Conservation (phyloP, 2,888 invertebrate species). For the Phania funesta region DNA sequence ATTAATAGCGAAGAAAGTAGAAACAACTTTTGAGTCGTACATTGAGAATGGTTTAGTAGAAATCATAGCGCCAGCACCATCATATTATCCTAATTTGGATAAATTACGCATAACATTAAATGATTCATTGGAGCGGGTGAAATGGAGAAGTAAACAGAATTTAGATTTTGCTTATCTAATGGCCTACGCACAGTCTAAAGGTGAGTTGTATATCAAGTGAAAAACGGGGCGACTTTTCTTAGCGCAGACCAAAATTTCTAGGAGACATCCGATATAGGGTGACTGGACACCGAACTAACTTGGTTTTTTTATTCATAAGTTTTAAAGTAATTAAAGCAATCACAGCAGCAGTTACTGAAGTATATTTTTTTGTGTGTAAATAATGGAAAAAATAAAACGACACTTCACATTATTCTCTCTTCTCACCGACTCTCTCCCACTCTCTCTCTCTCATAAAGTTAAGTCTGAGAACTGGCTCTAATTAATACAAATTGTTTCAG, state of each 20-base stretch:
- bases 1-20: conserved; percentile 88
- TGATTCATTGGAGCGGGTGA: conserved; percentile 90
- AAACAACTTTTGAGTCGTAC: conserved; percentile 87
- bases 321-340: too few species aligned
- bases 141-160: conserved; percentile 97
- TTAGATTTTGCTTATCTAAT: conserved; percentile 96
- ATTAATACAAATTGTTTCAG: too few species aligned
- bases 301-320: too few species aligned
- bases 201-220: conserved; percentile 74
- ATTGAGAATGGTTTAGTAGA: conserved; percentile 92
- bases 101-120: conserved; percentile 89
- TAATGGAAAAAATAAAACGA: too few species aligned
- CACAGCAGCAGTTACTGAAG: too few species aligned
- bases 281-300: too few species aligned
- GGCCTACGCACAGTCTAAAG: conserved; percentile 94
- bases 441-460: too few species aligned
- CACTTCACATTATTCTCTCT: too few species aligned
- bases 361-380: too few species aligned
- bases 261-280: too few species aligned
- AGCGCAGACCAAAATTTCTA: neutral
- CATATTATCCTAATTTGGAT: conserved; percentile 94
- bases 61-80: conserved; percentile 90
- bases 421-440: too few species aligned
- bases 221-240: neutral
- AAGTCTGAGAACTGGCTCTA: too few species aligned